Conservation (phyloP, 2,113 vertebrate species). For the Melanostigma gelatinosum region DNA sequence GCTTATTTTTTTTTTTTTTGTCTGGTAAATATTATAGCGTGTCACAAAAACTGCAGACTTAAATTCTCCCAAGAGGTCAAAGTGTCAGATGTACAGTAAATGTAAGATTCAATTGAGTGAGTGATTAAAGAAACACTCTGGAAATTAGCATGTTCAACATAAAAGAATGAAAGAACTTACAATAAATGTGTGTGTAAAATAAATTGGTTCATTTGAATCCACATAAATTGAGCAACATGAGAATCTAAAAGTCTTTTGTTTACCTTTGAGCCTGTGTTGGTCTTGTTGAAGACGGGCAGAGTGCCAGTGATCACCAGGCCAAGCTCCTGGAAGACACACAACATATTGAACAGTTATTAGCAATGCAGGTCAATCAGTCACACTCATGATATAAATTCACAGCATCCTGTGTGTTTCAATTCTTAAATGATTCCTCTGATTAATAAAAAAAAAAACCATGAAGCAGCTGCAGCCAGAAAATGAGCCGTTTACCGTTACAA, state of each 20-base stretch:
- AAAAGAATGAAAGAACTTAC: not conserved
- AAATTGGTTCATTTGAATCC: not conserved
- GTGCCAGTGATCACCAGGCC: conserved; percentile 94
- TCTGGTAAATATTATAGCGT: conserved; percentile 51
- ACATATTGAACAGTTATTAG: not conserved
- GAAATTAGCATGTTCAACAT: not conserved
- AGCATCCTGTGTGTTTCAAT: not conserved
- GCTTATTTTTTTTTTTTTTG: conserved; percentile 28
- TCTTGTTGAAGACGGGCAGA: conserved; percentile 92
- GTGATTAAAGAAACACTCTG: not conserved
- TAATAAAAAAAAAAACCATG: not conserved
- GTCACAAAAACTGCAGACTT: conserved; percentile 36
- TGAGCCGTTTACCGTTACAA: conserved; percentile 16
- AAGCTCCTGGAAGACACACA: conserved; percentile 81
- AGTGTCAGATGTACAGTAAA: conserved; percentile 35
- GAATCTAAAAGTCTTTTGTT: not conserved
- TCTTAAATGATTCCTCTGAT: not conserved
- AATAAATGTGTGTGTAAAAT: not conserved
- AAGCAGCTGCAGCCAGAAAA: not conserved
- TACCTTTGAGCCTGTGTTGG: conserved; percentile 77
- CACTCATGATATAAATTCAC: not conserved
- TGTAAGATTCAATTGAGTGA: conserved; percentile 11
- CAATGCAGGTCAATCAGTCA: not conserved
- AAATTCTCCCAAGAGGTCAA: conserved; percentile 31
- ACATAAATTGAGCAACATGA: not conserved